These are phyloP conservation scores for Hypotaenidia okinawae DNA, from an alignment of 2,797 vertebrate species.

Conservation along the genomic window DNA sequence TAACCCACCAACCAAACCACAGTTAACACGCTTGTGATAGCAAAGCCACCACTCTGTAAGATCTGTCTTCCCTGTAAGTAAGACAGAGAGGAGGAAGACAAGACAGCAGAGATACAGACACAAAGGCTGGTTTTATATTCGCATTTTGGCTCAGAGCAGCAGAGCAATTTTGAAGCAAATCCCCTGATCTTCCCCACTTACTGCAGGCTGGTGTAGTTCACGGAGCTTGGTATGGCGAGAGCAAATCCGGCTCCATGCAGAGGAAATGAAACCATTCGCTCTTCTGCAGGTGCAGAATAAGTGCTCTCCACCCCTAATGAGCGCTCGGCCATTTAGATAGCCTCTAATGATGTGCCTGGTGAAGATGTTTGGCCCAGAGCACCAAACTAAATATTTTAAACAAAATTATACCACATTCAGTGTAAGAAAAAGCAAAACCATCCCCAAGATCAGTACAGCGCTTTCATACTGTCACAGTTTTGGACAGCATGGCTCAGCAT, in stretches of 20 bases:
- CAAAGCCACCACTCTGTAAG: not conserved
- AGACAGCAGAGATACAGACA: not conserved
- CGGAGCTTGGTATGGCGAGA: not conserved
- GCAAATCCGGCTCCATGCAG: not conserved
- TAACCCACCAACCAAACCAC: not conserved
- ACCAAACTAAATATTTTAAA: conserved; percentile 8
- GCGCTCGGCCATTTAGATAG: not conserved
- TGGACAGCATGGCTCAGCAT: not conserved
- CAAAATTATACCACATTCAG: not conserved
- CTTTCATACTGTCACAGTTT: not conserved
- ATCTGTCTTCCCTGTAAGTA: not conserved
- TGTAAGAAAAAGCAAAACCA: not conserved
- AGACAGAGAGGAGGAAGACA: not conserved
- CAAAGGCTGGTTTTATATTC: not conserved
- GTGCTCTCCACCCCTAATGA: conserved; percentile 33
- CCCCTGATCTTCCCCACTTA: not conserved
- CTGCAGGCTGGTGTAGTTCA: not conserved
- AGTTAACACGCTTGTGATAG: not conserved
- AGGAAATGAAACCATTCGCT: not conserved
- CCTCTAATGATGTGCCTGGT: not conserved
- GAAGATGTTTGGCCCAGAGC: conserved; percentile 12
- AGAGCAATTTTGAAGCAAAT: conserved; percentile 54
- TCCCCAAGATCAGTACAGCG: not conserved
- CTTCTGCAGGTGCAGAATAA: conserved; percentile 45
- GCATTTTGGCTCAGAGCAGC: conserved; percentile 26